Conservation (phyloP, 1,140 invertebrate species). For the Probaryconus sp. region DNA sequence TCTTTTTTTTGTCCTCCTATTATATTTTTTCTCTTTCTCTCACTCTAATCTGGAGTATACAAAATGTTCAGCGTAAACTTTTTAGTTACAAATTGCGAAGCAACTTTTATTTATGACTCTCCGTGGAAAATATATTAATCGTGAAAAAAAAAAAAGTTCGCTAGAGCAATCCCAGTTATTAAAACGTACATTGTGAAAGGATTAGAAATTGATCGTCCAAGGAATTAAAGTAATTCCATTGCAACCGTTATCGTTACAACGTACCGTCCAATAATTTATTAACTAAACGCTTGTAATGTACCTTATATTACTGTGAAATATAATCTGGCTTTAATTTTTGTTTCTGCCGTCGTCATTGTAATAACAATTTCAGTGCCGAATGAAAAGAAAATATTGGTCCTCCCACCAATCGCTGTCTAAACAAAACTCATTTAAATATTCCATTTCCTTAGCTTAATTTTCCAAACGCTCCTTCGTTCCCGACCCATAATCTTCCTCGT, state of each 20-base stretch:
- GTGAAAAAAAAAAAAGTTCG: slow-evolving; percentile 7
- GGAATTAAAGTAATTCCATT: too few relatives aligned
- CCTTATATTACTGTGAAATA: too few relatives aligned
- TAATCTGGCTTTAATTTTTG: too few relatives aligned
- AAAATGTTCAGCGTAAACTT: slow-evolving; percentile 21
- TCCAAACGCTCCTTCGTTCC: slow-evolving; percentile 6
- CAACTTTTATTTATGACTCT: slow-evolving; percentile 19
- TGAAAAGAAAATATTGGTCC: slow-evolving; percentile 1
- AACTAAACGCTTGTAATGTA: too few relatives aligned
- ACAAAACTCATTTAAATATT: slow-evolving; percentile 12
- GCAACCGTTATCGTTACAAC: too few relatives aligned
- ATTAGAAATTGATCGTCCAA: too few relatives aligned
- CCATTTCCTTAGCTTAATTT: slow-evolving; percentile 25
- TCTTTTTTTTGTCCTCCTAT: too few relatives aligned
- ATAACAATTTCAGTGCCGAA: background rate
- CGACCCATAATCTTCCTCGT: slow-evolving; percentile 9
- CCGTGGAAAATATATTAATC: slow-evolving; percentile 19
- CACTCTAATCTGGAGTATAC: background rate
- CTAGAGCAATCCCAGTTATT: background rate
- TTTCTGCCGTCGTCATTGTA: background rate
- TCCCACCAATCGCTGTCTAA: slow-evolving; percentile 6
- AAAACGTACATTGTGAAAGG: too few relatives aligned
- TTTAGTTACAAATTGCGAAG: slow-evolving; percentile 27
- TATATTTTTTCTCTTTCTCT: slow-evolving; percentile 4
- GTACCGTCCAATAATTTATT: too few relatives aligned